Evolutionary conservation across 1,140 invertebrate genomes (phyloP), one percentile per base, ranked within the genome.

Genomic region (Drosophila ironensis): DNA sequence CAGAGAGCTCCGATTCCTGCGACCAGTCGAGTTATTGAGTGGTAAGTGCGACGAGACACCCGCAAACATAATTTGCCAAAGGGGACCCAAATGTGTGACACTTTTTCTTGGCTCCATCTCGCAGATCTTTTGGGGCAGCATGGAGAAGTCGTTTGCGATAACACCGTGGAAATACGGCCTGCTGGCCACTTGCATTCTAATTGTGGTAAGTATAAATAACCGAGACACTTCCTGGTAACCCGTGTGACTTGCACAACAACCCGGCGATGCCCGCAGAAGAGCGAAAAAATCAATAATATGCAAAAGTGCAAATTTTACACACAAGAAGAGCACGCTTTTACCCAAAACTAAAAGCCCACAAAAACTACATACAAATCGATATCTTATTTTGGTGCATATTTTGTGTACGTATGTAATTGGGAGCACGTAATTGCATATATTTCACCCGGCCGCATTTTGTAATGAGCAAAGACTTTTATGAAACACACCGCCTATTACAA

Each of bases 131-230:
- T 14, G 19, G 11, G 22, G 24, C 54, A 61, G 4, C 50, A 87
- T 86, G 81, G 81, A 87, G 25, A 81, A 86, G 40, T 76, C 72
- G 16, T 76, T 87, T 38, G 24, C 57, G 2, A 76, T 86, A 38
- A 70, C 72, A 11, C 81, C 81, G 20, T 87, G 81, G 76, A 84
- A 84, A 38, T 84, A 84, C 60, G 78, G 69, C 25, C 40, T 84
- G 4, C 72, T 84, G 28, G 72, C 54, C 41, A 84, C 80, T 27
- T 84, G 78, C 64, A 64, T 86, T 61, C 24, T 84, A 5, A 86
- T 84, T 45, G 56, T 57, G 64, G 78, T 84, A 70, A 77, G 75
- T 80, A 40, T 7, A 45, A 12, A 48, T 37, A 37, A 33, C 20
- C 46, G 16, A 25, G 52, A 30, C 27, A 25, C n/a, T 44, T 35